Conservation (phyloP, 2,113 vertebrate genomes). For the Atherinomorus stipes region DNA sequence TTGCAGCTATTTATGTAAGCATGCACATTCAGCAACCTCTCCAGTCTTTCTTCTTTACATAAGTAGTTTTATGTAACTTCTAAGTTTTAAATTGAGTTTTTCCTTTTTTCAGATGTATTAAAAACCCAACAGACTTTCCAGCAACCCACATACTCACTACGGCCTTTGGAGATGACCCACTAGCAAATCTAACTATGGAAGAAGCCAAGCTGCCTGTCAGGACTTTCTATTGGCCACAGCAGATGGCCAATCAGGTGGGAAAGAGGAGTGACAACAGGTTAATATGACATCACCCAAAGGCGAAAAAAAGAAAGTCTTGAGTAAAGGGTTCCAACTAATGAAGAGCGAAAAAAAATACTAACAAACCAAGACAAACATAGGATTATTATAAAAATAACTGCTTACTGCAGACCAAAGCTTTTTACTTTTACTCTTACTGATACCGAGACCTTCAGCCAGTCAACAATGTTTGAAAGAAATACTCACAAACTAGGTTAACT, state of each 20-base stretch:
- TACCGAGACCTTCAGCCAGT: neutral
- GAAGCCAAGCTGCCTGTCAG: neutral
- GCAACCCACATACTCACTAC: conserved; percentile 7
- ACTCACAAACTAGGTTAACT: neutral
- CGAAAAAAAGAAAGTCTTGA: neutral
- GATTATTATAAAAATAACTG: neutral
- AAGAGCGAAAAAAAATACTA: neutral
- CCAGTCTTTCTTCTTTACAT: conserved; percentile 55
- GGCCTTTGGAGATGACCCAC: conserved; percentile 37
- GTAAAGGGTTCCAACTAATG: neutral
- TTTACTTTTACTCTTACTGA: neutral
- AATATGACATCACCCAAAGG: conserved; percentile 27
- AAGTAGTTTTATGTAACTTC: conserved; percentile 57
- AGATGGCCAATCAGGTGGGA: conserved; percentile 42
- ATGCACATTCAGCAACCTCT: conserved; percentile 16
- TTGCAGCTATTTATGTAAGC: conserved; percentile 58
- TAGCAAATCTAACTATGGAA: neutral
- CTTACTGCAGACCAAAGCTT: neutral
- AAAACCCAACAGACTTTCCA: conserved; percentile 11
- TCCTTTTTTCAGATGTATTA: neutral
- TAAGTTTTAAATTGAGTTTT: neutral
- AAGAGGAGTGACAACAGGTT: conserved; percentile 32
- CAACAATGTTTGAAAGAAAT: neutral
- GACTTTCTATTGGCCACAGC: conserved; percentile 56
- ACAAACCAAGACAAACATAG: too few relatives aligned